Conservation (phyloP, 2,113 vertebrate genomes). For the Strix uralensis region DNA sequence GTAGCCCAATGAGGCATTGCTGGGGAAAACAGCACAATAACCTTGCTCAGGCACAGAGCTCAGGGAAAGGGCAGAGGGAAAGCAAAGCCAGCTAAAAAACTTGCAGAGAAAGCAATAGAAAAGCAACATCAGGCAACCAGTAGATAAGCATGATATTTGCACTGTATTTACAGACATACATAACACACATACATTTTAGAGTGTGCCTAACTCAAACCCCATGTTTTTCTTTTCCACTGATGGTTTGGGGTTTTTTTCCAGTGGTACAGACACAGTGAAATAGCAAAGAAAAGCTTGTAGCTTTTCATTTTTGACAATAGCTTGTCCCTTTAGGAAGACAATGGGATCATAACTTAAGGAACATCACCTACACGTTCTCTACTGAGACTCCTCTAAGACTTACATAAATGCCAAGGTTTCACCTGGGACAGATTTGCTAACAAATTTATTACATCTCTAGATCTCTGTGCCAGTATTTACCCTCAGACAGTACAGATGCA, state of each 20-base stretch:
- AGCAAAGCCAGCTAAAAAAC: neutral
- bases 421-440: neutral
- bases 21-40: neutral
- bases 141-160: neutral
- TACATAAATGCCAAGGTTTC: neutral
- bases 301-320: neutral
- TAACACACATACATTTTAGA: neutral
- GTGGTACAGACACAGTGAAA: neutral
- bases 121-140: neutral
- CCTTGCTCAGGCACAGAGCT: neutral
- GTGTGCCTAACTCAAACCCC: neutral
- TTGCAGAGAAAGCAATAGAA: neutral
- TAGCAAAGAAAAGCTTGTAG: neutral
- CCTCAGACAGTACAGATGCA: neutral
- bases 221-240: neutral
- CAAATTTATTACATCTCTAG: neutral
- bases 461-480: neutral
- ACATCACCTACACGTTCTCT: neutral
- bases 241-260: neutral
- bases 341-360: neutral
- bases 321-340: neutral
- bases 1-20: neutral
- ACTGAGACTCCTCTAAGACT: neutral
- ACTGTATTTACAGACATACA: neutral
- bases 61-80: neutral